Percentiles rank a stretch among this genome's conserved stretches.
Conservation (phyloP, 2,113 vertebrate genomes). For the Eretmochelys imbricata region DNA sequence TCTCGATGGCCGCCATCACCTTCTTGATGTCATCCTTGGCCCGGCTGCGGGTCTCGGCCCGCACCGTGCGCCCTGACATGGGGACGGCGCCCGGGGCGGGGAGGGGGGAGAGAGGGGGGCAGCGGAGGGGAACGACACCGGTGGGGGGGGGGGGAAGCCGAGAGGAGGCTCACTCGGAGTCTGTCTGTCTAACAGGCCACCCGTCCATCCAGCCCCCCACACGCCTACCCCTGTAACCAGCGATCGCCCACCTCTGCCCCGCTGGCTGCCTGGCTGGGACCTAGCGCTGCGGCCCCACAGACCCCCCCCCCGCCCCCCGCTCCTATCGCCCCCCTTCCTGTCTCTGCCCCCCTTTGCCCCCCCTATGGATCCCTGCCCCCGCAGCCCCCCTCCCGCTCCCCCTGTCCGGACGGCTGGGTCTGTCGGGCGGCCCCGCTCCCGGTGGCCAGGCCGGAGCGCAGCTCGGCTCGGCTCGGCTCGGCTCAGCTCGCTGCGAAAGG, state of each 20-base stretch:
- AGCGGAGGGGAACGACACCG: not conserved
- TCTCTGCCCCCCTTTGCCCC: no score
- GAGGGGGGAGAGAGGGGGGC: not conserved
- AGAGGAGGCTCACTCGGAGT: not conserved
- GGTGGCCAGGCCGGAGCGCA: not conserved
- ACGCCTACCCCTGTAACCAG: no score
- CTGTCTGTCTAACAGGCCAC: no score
- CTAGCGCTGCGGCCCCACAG: not conserved
- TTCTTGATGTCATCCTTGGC: constrained; percentile 81
- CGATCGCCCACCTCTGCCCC: not conserved
- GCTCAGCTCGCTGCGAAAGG: not conserved
- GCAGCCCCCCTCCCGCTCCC: not conserved
- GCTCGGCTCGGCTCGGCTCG: no score
- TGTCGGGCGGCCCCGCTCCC: rapidly evolving
- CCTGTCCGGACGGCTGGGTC: not conserved
- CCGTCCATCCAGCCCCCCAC: no score
- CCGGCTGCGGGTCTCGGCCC: constrained; percentile 76
- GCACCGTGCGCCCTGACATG: constrained; percentile 76
- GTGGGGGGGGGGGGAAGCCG: no score
- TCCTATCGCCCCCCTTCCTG: no score
- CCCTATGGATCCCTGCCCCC: no score
- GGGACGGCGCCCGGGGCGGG: constrained; percentile 21
- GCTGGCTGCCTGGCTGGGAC: not conserved
- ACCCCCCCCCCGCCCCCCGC: not conserved
- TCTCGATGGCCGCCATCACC: constrained; percentile 80